Percentiles rank a stretch among this genome's conserved stretches.
These are phyloP conservation scores for Tetraneura akinire DNA, from an alignment of 1,140 invertebrate genomes.

Conservation along the genomic window DNA sequence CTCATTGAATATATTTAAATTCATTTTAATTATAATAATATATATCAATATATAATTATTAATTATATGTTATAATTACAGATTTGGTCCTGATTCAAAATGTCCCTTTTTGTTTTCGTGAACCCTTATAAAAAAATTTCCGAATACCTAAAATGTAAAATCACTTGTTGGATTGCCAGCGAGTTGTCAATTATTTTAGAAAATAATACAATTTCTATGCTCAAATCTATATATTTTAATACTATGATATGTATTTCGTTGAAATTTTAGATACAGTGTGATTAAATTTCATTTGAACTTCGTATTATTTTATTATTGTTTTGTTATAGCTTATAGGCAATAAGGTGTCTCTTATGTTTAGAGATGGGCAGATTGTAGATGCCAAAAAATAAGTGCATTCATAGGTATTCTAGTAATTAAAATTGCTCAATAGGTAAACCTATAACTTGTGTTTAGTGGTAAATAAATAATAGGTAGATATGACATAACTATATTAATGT, in stretches of 20 bases:
- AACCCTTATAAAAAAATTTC: conserved; percentile 44
- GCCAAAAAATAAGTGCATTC: no score
- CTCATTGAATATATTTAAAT: conserved; percentile 31
- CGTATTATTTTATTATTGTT: conserved; percentile 3
- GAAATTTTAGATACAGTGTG: conserved; percentile 29
- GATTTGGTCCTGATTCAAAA: conserved; percentile 51
- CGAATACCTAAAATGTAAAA: conserved; percentile 25
- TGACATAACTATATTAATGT: no score
- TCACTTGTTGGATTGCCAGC: conserved; percentile 35
- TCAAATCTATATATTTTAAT: conserved; percentile 17
- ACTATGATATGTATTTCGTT: conserved; percentile 43
- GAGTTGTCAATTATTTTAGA: conserved; percentile 34
- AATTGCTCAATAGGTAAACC: no score
- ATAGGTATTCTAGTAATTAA: no score
- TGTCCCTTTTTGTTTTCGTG: conserved; percentile 49
- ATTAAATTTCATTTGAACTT: conserved; percentile 23
- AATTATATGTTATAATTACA: conserved; percentile 40
- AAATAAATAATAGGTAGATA: no score
- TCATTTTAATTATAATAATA: conserved; percentile 43
- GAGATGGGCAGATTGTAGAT: no score
- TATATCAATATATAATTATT: conserved; percentile 18
- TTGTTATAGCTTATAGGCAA: no score
- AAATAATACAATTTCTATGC: conserved; percentile 18
- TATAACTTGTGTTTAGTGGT: no score
- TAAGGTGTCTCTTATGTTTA: no score